Conservation (phyloP, 2,888 invertebrate species). For the Drosophila pseudotalamancana region DNA sequence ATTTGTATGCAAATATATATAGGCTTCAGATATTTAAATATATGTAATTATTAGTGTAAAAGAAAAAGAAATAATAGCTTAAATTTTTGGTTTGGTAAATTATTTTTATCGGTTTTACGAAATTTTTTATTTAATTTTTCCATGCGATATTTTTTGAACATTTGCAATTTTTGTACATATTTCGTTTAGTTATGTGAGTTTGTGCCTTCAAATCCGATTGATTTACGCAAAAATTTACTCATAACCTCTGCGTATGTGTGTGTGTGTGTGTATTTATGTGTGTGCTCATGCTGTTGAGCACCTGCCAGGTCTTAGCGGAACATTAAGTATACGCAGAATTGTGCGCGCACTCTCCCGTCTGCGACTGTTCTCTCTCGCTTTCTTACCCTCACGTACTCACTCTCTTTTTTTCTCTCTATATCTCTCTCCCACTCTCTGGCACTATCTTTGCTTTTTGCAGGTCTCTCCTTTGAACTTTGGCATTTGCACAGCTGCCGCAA, state of each 20-base stretch:
- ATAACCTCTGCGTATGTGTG: conserved; percentile 11
- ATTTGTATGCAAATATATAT: no score
- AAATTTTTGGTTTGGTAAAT: no score
- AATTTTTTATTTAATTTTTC: not conserved
- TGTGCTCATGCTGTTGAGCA: conserved; percentile 29
- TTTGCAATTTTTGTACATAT: not conserved
- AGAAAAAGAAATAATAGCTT: no score
- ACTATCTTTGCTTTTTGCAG: conserved; percentile 30
- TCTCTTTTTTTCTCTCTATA: not conserved
- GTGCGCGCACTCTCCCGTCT: conserved; percentile 49
- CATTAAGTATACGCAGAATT: conserved; percentile 53
- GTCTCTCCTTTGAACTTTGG: conserved; percentile 66
- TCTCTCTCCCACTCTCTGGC: not conserved
- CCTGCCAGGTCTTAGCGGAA: conserved; percentile 38
- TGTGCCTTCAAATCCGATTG: conserved; percentile 41
- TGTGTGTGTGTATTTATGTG: conserved; percentile 22
- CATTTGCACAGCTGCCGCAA: conserved; percentile 66
- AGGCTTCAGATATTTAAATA: no score
- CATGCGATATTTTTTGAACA: conserved; percentile 14
- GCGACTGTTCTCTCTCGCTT: conserved; percentile 8
- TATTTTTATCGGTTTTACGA: no score
- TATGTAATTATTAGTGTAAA: no score
- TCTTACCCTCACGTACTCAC: conserved; percentile 1
- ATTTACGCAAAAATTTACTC: conserved; percentile 37
- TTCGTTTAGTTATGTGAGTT: conserved; percentile 3